Conservation (phyloP, 2,113 vertebrate genomes). For the Ivindomyrus marchei region DNA sequence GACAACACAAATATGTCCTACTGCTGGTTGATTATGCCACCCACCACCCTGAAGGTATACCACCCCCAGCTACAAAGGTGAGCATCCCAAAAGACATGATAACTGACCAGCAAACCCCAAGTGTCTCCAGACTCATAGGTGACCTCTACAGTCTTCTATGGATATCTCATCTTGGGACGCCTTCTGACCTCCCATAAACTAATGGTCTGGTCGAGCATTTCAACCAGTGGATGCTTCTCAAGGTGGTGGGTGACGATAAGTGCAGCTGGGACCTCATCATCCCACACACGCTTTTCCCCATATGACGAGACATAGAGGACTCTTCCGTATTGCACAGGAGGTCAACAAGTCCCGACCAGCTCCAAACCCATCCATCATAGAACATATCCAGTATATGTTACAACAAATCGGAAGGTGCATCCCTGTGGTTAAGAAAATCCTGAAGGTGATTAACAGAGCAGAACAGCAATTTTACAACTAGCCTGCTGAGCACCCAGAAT, state of each 20-base stretch:
- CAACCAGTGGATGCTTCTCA: neutral
- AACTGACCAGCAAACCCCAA: neutral
- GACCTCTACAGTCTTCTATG: neutral
- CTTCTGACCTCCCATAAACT: neutral
- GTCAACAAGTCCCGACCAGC: neutral
- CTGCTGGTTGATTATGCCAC: neutral
- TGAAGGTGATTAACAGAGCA: neutral
- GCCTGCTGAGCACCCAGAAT: neutral
- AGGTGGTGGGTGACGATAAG: neutral
- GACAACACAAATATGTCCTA: neutral
- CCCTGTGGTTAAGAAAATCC: neutral
- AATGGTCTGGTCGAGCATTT: neutral
- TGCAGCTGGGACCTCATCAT: neutral
- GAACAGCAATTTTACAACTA: neutral
- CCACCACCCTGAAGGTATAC: neutral
- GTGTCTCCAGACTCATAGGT: neutral
- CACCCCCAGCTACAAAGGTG: neutral
- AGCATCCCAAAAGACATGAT: neutral
- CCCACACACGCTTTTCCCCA: neutral
- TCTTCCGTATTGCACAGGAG: neutral
- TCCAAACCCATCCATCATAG: neutral
- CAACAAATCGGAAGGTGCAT: neutral
- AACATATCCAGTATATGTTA: neutral
- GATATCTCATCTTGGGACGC: neutral
- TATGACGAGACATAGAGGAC: neutral